A percentile compares a stretch with the other conserved stretches of the same genome.
These are phyloP conservation scores for Muntiacus reevesi DNA, from an alignment of 2,113 vertebrate species.

Conservation along the genomic window DNA sequence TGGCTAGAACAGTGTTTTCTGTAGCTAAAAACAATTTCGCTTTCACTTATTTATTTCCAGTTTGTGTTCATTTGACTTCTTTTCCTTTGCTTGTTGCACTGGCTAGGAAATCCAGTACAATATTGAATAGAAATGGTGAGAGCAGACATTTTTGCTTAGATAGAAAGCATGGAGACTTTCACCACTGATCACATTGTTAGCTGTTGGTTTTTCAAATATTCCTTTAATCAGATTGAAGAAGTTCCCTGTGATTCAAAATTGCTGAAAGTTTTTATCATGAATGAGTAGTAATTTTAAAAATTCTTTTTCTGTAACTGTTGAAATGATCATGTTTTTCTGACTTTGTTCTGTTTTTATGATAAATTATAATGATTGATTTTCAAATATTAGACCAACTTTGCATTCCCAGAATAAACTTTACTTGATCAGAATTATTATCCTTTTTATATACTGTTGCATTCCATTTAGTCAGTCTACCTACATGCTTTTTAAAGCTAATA, in stretches of 20 bases:
- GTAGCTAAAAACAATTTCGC: neutral
- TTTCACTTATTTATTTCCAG: neutral
- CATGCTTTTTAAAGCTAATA: constrained; percentile 15
- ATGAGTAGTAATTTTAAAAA: neutral
- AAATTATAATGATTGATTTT: constrained; percentile 32
- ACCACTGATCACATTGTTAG: neutral
- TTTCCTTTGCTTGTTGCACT: neutral
- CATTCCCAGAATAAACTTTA: neutral
- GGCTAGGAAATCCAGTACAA: neutral
- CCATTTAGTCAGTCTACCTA: neutral
- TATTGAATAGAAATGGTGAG: neutral
- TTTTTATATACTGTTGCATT: constrained; percentile 1
- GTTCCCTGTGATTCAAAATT: neutral
- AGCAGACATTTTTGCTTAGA: neutral
- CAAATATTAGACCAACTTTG: constrained; percentile 34
- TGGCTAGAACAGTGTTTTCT: neutral
- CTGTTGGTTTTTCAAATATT: neutral
- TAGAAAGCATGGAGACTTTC: neutral
- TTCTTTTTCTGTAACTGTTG: neutral
- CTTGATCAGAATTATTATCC: neutral
- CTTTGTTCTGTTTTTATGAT: constrained; percentile 4
- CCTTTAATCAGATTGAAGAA: neutral
- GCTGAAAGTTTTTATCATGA: constrained; percentile 1
- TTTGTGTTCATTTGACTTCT: neutral
- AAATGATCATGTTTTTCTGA: neutral